These are phyloP conservation scores for Gari tellinella DNA, from an alignment of 2,888 invertebrate species.

Conservation along the genomic window DNA sequence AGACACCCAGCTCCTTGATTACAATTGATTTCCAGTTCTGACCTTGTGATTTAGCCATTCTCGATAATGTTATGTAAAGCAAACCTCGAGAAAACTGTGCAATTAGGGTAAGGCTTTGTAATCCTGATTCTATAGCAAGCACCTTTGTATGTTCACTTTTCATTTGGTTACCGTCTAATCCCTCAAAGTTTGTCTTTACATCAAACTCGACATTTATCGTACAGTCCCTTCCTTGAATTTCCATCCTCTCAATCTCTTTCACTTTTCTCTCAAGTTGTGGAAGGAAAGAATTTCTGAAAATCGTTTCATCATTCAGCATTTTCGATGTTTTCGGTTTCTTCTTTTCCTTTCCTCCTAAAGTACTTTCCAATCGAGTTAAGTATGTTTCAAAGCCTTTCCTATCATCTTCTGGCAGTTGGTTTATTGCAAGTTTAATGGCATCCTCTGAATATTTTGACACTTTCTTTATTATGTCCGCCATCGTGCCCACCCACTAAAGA, in stretches of 20 bases:
- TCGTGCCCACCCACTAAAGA: conserved; percentile 1
- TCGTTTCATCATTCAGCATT: conserved; percentile 1
- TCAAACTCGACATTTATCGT: too few species aligned
- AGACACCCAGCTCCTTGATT: too few species aligned
- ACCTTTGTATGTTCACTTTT: too few species aligned
- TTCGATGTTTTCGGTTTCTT: background rate
- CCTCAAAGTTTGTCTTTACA: too few species aligned
- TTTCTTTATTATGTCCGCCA: conserved; percentile 4
- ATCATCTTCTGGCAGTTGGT: background rate
- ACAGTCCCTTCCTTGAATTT: background rate
- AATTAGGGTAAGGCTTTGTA: too few species aligned
- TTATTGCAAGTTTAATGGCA: background rate
- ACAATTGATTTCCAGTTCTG: too few species aligned
- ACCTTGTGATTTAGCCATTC: too few species aligned
- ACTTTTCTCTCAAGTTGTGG: conserved; percentile 2
- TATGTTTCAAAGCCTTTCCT: background rate
- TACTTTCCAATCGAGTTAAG: background rate
- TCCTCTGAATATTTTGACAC: conserved; percentile 1
- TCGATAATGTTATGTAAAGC: too few species aligned
- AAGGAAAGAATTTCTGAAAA: background rate
- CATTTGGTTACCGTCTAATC: too few species aligned
- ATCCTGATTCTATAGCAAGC: too few species aligned
- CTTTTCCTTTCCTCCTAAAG: background rate
- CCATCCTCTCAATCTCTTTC: background rate
- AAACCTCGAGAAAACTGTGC: too few species aligned